phyloP scores from a whole-genome alignment of 2,888 invertebrate genomes.

The Chloroclystis v-ata region DNA sequence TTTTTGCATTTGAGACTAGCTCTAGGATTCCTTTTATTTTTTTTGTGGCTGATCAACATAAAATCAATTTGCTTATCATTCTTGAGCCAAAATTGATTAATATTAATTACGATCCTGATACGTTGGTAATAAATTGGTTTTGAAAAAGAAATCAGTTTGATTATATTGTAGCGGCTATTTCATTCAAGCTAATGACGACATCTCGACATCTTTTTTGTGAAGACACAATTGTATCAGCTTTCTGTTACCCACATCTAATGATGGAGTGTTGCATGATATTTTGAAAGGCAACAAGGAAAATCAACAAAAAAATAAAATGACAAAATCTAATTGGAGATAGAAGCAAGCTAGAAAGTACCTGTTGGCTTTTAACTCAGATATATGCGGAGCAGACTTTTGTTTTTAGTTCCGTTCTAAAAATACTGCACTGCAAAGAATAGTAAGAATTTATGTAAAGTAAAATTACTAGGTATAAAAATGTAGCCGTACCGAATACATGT shows the following conservation, averaged over 20 bases:
- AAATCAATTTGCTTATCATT: conserved; percentile 47
- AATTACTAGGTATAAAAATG: conserved; percentile 68
- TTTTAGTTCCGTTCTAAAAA: conserved; percentile 24
- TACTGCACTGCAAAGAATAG: conserved; percentile 28
- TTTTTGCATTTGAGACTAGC: conserved; percentile 52
- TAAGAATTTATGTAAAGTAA: conserved; percentile 57
- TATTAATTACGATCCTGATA: conserved; percentile 46
- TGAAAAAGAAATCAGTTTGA: conserved; percentile 35
- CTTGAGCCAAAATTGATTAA: conserved; percentile 37
- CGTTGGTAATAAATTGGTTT: conserved; percentile 41
- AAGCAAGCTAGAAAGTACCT: neutral
- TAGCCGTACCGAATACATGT: conserved; percentile 76
- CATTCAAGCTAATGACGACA: conserved; percentile 15
- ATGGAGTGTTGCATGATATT: neutral
- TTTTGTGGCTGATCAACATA: conserved; percentile 33
- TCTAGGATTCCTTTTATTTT: conserved; percentile 42
- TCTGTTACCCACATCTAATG: too few relatives aligned
- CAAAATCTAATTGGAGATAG: neutral
- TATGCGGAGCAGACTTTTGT: neutral
- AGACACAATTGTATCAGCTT: too few relatives aligned
- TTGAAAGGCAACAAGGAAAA: neutral
- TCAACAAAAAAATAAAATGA: neutral
- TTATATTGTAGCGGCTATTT: conserved; percentile 26
- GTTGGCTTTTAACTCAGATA: neutral
- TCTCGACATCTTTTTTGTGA: neutral